Evolutionary conservation across 2,113 vertebrate genomes (phyloP), one percentile per base, ranked within the genome.

Genomic region (Mesocricetus auratus): DNA sequence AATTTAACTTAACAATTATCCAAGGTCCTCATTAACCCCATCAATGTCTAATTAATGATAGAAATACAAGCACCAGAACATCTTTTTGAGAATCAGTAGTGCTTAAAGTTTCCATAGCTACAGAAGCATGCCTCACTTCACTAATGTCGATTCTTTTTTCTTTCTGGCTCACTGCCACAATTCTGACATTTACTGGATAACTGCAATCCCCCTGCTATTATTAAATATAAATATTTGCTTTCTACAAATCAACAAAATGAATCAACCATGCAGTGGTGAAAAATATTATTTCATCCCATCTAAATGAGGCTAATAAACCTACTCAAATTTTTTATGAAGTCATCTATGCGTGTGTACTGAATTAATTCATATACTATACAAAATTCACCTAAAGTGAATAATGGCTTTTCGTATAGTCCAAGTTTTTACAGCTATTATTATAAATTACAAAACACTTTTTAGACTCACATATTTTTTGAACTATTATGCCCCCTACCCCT

Each of bases 161-260:
- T 87, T 96, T 74, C 68, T 97, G 93, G 93, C 90, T 97, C 93
- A 79, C 66, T 94, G 91, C 86, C 93, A 97, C 74, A 89, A 96
- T 94, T 93, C 71, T 96, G 92, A 96, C 86, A 97, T 96, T 96
- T 97, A 97, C 47, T 91, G 15, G 62, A 93, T 96, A 97, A 95
- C 89, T 93, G n/a, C 47, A 92, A 96, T 94, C 82, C 74, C 94
- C 91, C 71, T 88, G 53, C 77, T 86, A 96, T 91, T 82, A 92
- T 91, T 92, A 95, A 97, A 92, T 81, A 96, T 79, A 95, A 96
- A 96, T 26, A 97, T 94, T 86, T 96, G 78, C 86, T 96, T 96
- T 96, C 39, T 26, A 96, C 36, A 97, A 95, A 97, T 96, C 91
- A 97, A 91, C 93, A 94, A 97, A 97, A 94, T 92, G 87, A 95